A percentile compares a stretch with the other conserved stretches of the same genome.
Evolutionary conservation across 2,888 invertebrate species (phyloP).

Genomic region (Anticlea derivata): DNA sequence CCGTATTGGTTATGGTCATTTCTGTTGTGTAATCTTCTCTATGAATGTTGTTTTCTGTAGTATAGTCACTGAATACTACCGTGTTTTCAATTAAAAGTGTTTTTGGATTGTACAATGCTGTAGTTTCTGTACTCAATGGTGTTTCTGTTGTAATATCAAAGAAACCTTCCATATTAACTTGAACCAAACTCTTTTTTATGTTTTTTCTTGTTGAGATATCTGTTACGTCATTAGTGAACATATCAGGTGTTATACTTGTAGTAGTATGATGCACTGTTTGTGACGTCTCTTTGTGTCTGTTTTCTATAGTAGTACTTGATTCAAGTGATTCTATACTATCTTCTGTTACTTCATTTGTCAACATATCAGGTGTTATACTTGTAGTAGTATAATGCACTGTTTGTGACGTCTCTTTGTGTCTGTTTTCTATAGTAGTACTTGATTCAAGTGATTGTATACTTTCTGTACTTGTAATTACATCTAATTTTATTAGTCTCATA

Average conservation of each 20-base stretch:
- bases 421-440: background rate
- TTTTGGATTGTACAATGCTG: background rate
- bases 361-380: slow-evolving; percentile 1
- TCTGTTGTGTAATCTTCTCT: background rate
- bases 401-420: background rate
- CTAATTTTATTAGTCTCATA: background rate
- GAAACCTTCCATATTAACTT: slow-evolving; percentile 4
- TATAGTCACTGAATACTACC: background rate
- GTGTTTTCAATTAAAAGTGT: background rate
- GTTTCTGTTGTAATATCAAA: slow-evolving; percentile 11
- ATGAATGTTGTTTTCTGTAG: background rate
- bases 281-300: background rate
- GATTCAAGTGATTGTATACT: background rate
- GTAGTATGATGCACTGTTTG: background rate
- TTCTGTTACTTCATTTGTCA: background rate
- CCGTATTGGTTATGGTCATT: background rate
- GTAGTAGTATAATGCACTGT: background rate
- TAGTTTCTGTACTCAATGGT: background rate
- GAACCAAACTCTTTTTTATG: slow-evolving; percentile 12
- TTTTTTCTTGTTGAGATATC: slow-evolving; percentile 6
- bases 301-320: background rate
- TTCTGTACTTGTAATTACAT: slow-evolving; percentile 6
- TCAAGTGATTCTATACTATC: slow-evolving; percentile 2
- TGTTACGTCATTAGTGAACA: background rate
- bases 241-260: slow-evolving; percentile 1